Evolutionary conservation across 2,797 vertebrate genomes (phyloP), one percentile per base, ranked within the genome.

Genomic region (Mergus octosetaceus): DNA sequence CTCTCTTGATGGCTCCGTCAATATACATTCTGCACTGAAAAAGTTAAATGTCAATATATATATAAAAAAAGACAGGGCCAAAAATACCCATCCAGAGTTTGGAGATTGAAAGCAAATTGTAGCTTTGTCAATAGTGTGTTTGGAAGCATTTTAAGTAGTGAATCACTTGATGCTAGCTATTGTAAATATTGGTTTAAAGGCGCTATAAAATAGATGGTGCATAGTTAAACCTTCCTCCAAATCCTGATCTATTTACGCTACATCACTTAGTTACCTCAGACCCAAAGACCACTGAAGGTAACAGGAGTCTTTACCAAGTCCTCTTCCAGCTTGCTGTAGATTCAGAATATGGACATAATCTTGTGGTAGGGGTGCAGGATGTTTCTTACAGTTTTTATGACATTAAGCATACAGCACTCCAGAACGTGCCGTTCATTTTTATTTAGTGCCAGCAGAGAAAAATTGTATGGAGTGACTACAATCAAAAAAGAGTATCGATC

Each of bases 101-200:
- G 81, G 61, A 87, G 85, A 93, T 85, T 86, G 94, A 90, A 95
- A 69, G 88, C 56, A 92, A 91, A 94, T 93, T 94, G 88, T 76
- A 73, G 58, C 80, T 95, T 96, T 85, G 88, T 95, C 93, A 93
- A 89, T 94, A 96, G 69, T 20, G 49, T 92, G 74, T 79, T 94
- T 94, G 78, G 86, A 69, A 94, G 73, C 88, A 73, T 96, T 96
- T 94, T 87, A 85, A 93, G 53, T 25, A 77, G 84, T 74, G 86
- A 92, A 87, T 94, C 84, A 90, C 69, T 96, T 89, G 89, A 83
- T 93, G 66, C 17, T 89, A 82, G 69, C 68, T 87, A 80, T 93
- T 93, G 90, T 95, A 96, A 96, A 94, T 95, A 94, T 90, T 89
- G 81, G 88, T 90, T 95, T 95, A 93, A 91, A 93, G 84, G 82